Evolutionary conservation across 2,113 vertebrate species (phyloP).

Genomic region (Crotalus helleri): DNA sequence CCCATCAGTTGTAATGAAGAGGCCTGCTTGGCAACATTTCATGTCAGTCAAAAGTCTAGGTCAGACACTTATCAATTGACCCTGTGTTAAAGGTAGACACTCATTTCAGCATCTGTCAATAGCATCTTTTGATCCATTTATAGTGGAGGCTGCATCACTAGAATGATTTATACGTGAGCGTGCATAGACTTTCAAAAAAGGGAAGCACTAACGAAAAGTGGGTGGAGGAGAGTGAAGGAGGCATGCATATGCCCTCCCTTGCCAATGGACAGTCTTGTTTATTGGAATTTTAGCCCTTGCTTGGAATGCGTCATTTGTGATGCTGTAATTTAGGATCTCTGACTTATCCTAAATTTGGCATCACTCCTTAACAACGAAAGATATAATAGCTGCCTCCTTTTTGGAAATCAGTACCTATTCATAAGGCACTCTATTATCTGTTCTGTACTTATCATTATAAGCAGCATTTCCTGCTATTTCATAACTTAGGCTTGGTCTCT

Average conservation of each 20-base stretch:
- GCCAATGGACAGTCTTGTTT: background rate
- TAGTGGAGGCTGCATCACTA: slow-evolving; percentile 36
- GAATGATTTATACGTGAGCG: slow-evolving; percentile 47
- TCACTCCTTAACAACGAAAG: slow-evolving; percentile 37
- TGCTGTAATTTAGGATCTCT: slow-evolving; percentile 1
- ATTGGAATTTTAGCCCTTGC: slow-evolving; percentile 28
- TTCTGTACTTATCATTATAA: slow-evolving; percentile 60
- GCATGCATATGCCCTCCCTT: background rate
- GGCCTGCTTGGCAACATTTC: slow-evolving; percentile 69
- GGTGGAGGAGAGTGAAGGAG: background rate
- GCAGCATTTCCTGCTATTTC: slow-evolving; percentile 53
- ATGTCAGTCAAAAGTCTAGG: slow-evolving; percentile 71
- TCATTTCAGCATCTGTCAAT: slow-evolving; percentile 74
- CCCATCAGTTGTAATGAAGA: slow-evolving; percentile 47
- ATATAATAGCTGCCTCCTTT: slow-evolving; percentile 45
- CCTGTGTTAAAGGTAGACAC: slow-evolving; percentile 71
- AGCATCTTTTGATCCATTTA: slow-evolving; percentile 68
- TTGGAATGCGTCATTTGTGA: background rate
- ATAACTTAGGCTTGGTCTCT: slow-evolving; percentile 53
- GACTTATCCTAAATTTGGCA: slow-evolving; percentile 26
- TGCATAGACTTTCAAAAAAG: slow-evolving; percentile 49
- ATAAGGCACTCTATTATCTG: slow-evolving; percentile 60
- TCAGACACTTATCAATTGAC: slow-evolving; percentile 79
- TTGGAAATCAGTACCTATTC: slow-evolving; percentile 47
- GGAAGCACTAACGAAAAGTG: slow-evolving; percentile 31